Conservation (phyloP, 1,140 invertebrate species). For the Lasioglossum baleicum region DNA sequence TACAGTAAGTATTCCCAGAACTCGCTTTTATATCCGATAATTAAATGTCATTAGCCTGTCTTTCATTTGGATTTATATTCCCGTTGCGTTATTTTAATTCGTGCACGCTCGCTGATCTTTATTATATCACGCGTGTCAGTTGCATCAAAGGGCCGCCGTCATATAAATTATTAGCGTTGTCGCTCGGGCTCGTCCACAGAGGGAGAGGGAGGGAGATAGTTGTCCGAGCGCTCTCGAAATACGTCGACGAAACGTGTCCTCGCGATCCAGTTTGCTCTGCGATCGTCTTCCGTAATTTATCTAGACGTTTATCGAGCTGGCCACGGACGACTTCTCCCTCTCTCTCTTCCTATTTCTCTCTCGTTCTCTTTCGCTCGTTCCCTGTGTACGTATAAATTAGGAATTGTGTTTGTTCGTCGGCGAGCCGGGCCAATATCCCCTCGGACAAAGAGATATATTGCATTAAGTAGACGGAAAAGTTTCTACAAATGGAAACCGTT, state of each 20-base stretch:
- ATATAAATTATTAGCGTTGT: no score
- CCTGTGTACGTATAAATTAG: conserved; percentile 24
- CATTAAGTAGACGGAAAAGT: conserved; percentile 47
- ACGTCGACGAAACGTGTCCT: background rate
- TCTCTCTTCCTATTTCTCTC: no score
- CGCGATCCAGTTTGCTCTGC: background rate
- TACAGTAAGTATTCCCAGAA: no score
- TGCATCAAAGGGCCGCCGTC: no score
- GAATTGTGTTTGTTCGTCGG: background rate
- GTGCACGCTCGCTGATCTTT: no score
- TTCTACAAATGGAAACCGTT: conserved; percentile 52
- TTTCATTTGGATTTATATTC: background rate
- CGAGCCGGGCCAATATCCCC: conserved; percentile 29
- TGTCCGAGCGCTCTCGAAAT: background rate
- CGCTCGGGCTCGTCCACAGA: background rate
- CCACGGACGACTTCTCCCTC: background rate
- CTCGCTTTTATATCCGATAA: no score
- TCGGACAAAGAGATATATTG: conserved; percentile 39
- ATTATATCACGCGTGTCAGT: no score
- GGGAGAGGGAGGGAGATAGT: no score
- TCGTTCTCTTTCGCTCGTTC: no score
- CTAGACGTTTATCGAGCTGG: background rate
- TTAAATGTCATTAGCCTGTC: background rate
- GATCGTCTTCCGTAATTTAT: background rate
- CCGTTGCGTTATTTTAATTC: no score